These are phyloP conservation scores for Lepus townsendii DNA, from an alignment of 2,797 vertebrate species.

Conservation along the genomic window DNA sequence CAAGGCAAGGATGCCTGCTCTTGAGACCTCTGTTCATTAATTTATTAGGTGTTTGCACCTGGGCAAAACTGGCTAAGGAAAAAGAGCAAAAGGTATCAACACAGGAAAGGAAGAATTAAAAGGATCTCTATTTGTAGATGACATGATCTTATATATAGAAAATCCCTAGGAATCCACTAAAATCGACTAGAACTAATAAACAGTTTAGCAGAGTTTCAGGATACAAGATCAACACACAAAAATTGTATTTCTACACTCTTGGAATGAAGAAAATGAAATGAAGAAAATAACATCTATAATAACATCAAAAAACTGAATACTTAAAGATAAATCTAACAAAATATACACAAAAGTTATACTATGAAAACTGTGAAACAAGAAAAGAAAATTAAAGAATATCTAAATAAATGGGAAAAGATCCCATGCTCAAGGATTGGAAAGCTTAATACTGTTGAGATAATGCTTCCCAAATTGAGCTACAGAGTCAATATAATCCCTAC, in stretches of 20 bases:
- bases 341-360: background rate
- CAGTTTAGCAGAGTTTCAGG: background rate
- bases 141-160: background rate
- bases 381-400: background rate
- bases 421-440: background rate
- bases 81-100: background rate
- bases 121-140: background rate
- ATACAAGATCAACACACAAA: background rate
- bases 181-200: slow-evolving; percentile 4
- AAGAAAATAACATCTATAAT: background rate
- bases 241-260: background rate
- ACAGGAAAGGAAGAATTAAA: slow-evolving; percentile 14
- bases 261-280: slow-evolving; percentile 44
- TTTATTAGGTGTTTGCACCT: background rate
- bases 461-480: background rate
- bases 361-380: slow-evolving; percentile 9
- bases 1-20: background rate
- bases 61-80: background rate
- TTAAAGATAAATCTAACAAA: slow-evolving; percentile 27
- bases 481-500: slow-evolving; percentile 26
- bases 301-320: background rate
- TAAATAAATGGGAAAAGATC: background rate
- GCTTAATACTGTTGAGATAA: background rate
- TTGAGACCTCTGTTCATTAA: background rate
- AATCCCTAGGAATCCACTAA: slow-evolving; percentile 37